Evolutionary conservation across 2,113 vertebrate species (phyloP).

Genomic region (Macrotis lagotis): DNA sequence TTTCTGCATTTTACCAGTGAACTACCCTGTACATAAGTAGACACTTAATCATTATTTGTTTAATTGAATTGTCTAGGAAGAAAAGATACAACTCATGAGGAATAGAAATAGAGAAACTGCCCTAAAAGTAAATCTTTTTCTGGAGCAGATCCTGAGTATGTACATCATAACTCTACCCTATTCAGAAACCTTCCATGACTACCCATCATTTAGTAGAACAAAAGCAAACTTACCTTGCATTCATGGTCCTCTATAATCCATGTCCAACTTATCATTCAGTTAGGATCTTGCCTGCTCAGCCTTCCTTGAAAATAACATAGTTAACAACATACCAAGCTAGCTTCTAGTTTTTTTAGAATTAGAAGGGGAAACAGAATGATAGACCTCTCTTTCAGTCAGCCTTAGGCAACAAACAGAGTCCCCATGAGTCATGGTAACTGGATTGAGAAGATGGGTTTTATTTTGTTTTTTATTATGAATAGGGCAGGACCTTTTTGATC

Average conservation of each 20-base stretch:
- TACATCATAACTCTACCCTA: background rate
- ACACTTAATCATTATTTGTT: background rate
- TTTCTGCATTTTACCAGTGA: background rate
- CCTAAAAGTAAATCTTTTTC: background rate
- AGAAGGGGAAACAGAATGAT: background rate
- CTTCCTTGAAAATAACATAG: background rate
- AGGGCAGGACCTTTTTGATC: background rate
- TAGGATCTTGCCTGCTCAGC: background rate
- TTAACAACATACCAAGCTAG: background rate
- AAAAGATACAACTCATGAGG: background rate
- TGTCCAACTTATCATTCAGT: background rate
- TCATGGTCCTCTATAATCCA: background rate
- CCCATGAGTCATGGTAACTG: background rate
- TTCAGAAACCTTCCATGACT: background rate
- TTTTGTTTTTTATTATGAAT: background rate
- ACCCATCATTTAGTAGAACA: background rate
- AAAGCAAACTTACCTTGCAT: background rate
- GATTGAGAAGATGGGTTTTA: background rate
- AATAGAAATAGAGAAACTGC: background rate
- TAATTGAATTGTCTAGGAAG: background rate
- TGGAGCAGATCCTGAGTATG: background rate
- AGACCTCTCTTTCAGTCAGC: background rate
- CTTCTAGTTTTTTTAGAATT: background rate
- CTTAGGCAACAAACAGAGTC: background rate
- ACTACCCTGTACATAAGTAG: background rate